phyloP scores from a whole-genome alignment of 2,888 invertebrate species.

The Antheraea assamensis region DNA sequence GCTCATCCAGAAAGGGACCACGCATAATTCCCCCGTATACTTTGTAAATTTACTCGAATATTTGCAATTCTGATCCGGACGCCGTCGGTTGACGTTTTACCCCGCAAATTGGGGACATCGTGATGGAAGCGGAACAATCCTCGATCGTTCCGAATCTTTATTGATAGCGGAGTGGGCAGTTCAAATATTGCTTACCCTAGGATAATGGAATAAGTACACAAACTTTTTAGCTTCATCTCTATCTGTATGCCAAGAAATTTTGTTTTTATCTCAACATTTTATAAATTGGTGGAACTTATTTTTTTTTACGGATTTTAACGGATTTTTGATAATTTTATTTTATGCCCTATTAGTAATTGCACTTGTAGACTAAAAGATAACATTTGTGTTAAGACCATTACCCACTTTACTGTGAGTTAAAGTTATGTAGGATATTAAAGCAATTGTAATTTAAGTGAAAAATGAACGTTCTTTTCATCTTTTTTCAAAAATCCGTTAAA shows the following conservation, averaged over 20 bases:
- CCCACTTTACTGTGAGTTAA: no score
- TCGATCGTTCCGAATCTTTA: constrained; percentile 16
- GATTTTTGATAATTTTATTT: no score
- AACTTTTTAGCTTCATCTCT: neutral
- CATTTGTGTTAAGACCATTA: no score
- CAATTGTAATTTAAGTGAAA: no score
- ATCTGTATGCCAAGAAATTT: neutral
- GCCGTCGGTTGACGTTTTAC: constrained; percentile 24
- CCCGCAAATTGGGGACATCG: constrained; percentile 24
- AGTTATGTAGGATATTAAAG: no score
- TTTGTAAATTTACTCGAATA: constrained; percentile 65
- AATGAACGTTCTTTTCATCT: no score
- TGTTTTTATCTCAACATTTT: neutral
- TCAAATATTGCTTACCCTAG: constrained; percentile 9
- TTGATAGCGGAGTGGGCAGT: constrained; percentile 11
- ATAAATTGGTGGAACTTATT: no score
- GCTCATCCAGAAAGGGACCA: constrained; percentile 44
- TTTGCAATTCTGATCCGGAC: constrained; percentile 66
- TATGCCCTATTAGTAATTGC: no score
- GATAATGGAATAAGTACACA: neutral
- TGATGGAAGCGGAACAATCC: constrained; percentile 3
- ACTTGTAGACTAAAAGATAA: no score
- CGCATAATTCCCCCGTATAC: constrained; percentile 70
- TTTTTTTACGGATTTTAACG: no score
- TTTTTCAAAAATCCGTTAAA: no score